These are phyloP conservation scores for Typhlichthys eigenmanni DNA, from an alignment of 2,797 vertebrate genomes.

Conservation along the genomic window DNA sequence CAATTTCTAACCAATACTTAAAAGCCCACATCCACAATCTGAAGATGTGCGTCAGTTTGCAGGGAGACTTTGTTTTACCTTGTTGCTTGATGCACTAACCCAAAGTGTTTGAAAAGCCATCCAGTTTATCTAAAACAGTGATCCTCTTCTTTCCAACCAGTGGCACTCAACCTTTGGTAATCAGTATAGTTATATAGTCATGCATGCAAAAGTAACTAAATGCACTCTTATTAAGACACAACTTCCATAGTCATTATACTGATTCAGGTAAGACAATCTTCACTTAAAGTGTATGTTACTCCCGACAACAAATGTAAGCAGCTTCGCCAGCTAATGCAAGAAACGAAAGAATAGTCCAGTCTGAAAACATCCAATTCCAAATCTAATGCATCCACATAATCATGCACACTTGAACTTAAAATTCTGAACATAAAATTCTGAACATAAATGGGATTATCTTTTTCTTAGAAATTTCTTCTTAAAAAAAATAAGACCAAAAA, in stretches of 20 bases:
- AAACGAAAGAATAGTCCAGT: conserved; percentile 77
- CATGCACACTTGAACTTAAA: conserved; percentile 78
- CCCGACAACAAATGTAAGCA: conserved; percentile 78
- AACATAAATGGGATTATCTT: conserved; percentile 75
- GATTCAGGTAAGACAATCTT: conserved; percentile 73
- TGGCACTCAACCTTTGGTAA: conserved; percentile 93
- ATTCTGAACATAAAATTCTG: conserved; percentile 71
- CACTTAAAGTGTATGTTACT: conserved; percentile 75
- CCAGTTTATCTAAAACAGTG: conserved; percentile 77
- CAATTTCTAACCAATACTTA: conserved; percentile 67
- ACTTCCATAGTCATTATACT: conserved; percentile 70
- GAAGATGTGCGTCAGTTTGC: conserved; percentile 58
- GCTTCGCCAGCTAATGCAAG: conserved; percentile 75
- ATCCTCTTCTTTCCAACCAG: conserved; percentile 64
- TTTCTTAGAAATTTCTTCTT: conserved; percentile 72
- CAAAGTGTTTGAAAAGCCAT: conserved; percentile 73
- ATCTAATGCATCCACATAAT: conserved; percentile 83
- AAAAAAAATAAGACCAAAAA: conserved; percentile 70
- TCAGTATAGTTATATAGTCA: conserved; percentile 74
- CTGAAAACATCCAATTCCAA: conserved; percentile 78
- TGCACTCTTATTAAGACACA: conserved; percentile 82
- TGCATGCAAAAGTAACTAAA: conserved; percentile 78
- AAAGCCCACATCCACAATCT: conserved; percentile 63
- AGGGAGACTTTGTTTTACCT: conserved; percentile 61
- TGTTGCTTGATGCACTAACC: conserved; percentile 63